phyloP scores from a whole-genome alignment of 64 coral and sea anemone species.

The Exaiptasia diaphana region DNA sequence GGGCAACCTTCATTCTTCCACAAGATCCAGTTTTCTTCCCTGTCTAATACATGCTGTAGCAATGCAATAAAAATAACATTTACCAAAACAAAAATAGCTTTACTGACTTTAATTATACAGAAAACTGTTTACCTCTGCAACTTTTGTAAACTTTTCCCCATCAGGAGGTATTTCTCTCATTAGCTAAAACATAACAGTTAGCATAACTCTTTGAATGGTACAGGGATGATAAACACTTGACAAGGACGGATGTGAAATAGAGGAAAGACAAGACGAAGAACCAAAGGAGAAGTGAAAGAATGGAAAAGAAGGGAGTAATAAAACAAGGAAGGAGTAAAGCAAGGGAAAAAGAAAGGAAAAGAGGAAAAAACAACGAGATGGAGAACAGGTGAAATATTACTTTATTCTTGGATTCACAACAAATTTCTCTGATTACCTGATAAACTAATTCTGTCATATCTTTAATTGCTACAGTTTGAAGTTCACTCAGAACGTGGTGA shows the following conservation, averaged over 20 bases:
- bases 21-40: slow-evolving; percentile 98
- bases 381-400: too few relatives aligned
- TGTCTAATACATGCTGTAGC: slow-evolving; percentile 74
- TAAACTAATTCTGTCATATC: slow-evolving; percentile 81
- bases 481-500: slow-evolving; percentile 73
- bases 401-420: too few relatives aligned
- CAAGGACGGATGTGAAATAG: too few relatives aligned
- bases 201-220: background rate
- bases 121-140: slow-evolving; percentile 55
- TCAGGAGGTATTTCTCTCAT: slow-evolving; percentile 87
- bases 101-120: background rate
- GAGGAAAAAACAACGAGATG: too few relatives aligned
- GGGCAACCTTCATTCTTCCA: slow-evolving; percentile 98
- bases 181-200: slow-evolving; percentile 34
- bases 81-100: background rate
- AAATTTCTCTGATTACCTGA: slow-evolving; percentile 57
- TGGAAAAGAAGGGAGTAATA: too few relatives aligned
- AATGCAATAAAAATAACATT: background rate
- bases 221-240: background rate
- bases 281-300: too few relatives aligned
- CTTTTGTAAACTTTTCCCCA: slow-evolving; percentile 87
- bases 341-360: too few relatives aligned
- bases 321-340: too few relatives aligned
- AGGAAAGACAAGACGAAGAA: too few relatives aligned
- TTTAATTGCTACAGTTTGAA: slow-evolving; percentile 74